Evolutionary conservation across 2,888 invertebrate genomes (phyloP), one percentile per base, ranked within the genome.

Genomic region (Andrena praecox): DNA sequence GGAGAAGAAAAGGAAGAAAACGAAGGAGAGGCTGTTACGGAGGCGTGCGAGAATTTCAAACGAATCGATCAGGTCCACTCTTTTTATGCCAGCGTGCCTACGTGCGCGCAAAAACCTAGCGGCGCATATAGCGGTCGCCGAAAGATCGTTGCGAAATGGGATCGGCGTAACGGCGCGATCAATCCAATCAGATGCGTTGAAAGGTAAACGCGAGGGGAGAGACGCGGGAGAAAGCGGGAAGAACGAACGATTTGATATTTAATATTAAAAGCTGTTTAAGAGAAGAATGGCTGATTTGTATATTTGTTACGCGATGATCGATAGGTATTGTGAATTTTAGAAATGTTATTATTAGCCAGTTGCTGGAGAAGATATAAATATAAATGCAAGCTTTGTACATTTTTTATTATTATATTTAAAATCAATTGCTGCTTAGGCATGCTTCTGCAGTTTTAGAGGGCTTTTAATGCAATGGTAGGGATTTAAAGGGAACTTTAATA

Each of bases 11-110:
- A 42, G 42, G 42, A 16, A 63, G 72, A 72, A 33, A 10, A 2
- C 7, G 56, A 24, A 0, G 20, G 27, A 48, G 20, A 77, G 69
- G 27, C 8, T 50, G 27, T 67, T 10, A 1, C 20, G 31, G 8
- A 12, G 27, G 29, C 42, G n/a, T 50, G 50, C 2, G 35, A 16
- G 77, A 68, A 60, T 77, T 80, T 62, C 2, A 72, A 77, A 75
- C 7, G 59, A 80, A 84, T 84, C 74, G 62, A 85, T 83, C 63
- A 56, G 27, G 74, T 72, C 42, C 24, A 64, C 50, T 35, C 16
- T 42, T 64, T 48, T 48, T 29, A 20, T 70, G 42, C 60, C 35
- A 35, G 20, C 59, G 27, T 33, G 56, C 48, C 50, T 8, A 56
- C 27, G 35, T 56, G 67, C 29, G 31, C 66, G 35, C 24, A 79